These are phyloP conservation scores for Leucania comma DNA, from an alignment of 2,888 invertebrate genomes.

Conservation along the genomic window DNA sequence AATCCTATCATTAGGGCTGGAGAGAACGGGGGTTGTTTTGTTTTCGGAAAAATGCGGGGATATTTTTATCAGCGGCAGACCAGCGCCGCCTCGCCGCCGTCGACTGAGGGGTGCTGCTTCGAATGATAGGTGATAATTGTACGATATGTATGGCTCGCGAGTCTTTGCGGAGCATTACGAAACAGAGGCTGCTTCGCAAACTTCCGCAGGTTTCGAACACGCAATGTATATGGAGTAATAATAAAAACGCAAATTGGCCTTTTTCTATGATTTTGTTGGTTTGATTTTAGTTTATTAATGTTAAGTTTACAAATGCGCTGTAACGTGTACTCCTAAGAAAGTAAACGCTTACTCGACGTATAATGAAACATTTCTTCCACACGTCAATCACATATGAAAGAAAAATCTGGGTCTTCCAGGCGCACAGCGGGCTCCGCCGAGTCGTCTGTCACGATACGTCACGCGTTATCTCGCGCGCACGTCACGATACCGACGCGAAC, in stretches of 20 bases:
- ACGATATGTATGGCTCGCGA: conserved; percentile 18
- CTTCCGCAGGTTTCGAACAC: background rate
- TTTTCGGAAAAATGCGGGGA: conserved; percentile 39
- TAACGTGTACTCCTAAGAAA: background rate
- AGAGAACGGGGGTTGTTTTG: conserved; percentile 44
- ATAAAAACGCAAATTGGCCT: background rate
- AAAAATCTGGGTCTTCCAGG: conserved; percentile 24
- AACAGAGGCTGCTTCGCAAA: background rate
- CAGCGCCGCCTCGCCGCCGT: conserved; percentile 13
- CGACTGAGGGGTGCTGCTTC: conserved; percentile 36
- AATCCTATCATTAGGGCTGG: conserved; percentile 45
- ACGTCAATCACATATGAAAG: conserved; percentile 22
- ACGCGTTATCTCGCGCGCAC: conserved; percentile 60
- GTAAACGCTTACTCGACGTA: background rate
- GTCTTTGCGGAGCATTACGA: background rate
- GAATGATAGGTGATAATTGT: conserved; percentile 39
- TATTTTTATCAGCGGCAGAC: conserved; percentile 61
- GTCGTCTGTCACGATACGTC: conserved; percentile 58
- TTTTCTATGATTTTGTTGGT: background rate
- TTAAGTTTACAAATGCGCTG: background rate
- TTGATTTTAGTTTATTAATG: background rate
- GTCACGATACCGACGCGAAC: conserved; percentile 58
- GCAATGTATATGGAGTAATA: background rate
- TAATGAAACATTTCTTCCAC: conserved; percentile 1
- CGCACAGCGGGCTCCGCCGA: conserved; percentile 36